These are phyloP conservation scores for Ornithoptera alexandrae DNA, from an alignment of 2,888 invertebrate genomes.

Conservation along the genomic window DNA sequence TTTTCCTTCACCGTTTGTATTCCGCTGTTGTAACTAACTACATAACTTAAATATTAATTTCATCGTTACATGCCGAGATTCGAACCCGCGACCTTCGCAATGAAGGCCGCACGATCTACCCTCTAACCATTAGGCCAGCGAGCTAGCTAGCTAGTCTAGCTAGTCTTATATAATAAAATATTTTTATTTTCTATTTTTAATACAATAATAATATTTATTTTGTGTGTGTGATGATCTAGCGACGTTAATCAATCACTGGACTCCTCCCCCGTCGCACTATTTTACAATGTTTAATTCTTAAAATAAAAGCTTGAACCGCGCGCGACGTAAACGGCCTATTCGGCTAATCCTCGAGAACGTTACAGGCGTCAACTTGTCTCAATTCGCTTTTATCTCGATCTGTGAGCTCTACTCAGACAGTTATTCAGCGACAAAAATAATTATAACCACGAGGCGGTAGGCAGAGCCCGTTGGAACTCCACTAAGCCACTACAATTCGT, in stretches of 20 bases:
- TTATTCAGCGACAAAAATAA: slow-evolving; percentile 73
- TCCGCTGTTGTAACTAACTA: no score
- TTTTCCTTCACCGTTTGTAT: no score
- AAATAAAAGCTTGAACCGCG: slow-evolving; percentile 28
- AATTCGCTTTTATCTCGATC: slow-evolving; percentile 72
- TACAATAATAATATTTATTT: no score
- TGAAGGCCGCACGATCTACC: no score
- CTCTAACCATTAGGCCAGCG: no score
- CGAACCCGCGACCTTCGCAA: no score
- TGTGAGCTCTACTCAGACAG: slow-evolving; percentile 46
- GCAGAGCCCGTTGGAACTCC: slow-evolving; percentile 63
- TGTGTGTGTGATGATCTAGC: not conserved
- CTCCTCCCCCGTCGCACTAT: slow-evolving; percentile 2
- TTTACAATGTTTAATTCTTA: slow-evolving; percentile 23
- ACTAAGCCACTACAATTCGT: slow-evolving; percentile 78
- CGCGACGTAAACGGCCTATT: slow-evolving; percentile 39
- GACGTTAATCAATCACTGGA: slow-evolving; percentile 6
- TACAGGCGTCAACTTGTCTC: slow-evolving; percentile 66
- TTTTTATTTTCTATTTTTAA: no score
- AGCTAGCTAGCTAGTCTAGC: no score
- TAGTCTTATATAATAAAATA: no score
- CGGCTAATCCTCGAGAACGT: slow-evolving; percentile 66
- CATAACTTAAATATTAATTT: no score
- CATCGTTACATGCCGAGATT: no score
- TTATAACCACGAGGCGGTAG: slow-evolving; percentile 63